Evolutionary conservation across 2,888 invertebrate genomes (phyloP), one percentile per base, ranked within the genome.

Genomic region (Troides helena): DNA sequence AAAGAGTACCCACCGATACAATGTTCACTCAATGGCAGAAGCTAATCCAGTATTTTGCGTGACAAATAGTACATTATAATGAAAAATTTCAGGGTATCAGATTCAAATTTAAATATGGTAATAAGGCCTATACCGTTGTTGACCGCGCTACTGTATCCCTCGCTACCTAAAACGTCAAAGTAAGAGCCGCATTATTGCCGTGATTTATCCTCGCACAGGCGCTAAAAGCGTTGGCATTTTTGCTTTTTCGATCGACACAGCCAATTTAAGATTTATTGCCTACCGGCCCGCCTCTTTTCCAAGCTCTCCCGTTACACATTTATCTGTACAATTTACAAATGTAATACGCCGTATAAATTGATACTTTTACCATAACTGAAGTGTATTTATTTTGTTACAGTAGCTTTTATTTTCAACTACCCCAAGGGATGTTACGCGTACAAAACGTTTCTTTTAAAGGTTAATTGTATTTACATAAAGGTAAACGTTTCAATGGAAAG

Each of bases 241-340:
- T 63, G 62, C 46, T 46, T 58, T 68, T 62, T 63, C 43, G 70
- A 64, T 69, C 71, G 62, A 68, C 61, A 66, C 62, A 62, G 70
- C 70, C 68, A 74, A 71, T 71, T 71, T 70, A 60, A 74, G 74
- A 75, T 73, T 75, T 74, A 74, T 73, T 65, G 70, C 56, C 58
- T 62, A 59, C 58, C 62, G 21, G 58, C 43, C 25, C 30, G 17
- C 62, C 46, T 21, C 39, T 50, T 14, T 18, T 50, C 14, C 50
- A 14, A 50, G 50, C 50, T 57, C 43, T n/a, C 62, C 30, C 12
- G 30, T 57, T 17, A 58, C 56, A 56, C 60, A 25, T 65, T 62
- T 61, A 65, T 68, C 53, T 56, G 23, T 39, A 70, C 59, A 66
- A 64, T 72, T 66, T 66, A 62, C 70, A 68, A 68, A 68, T 62